A percentile compares a stretch with the other conserved stretches of the same genome.
Conservation (phyloP, 2,113 vertebrate genomes). For the Vicugna pacos region DNA sequence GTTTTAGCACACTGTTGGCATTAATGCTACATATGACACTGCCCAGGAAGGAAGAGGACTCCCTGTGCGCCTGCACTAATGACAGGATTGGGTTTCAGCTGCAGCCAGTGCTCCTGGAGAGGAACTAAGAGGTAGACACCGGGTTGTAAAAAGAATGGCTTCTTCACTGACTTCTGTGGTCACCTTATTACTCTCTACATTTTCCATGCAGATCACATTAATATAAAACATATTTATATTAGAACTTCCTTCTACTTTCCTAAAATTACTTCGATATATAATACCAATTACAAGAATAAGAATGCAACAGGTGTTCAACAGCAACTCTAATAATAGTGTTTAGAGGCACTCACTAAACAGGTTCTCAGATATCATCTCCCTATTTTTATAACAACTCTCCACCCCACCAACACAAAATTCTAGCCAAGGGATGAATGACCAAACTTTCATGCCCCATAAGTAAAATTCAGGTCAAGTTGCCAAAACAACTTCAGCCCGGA, state of each 20-base stretch:
- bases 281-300: background rate
- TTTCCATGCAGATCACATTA: conserved; percentile 13
- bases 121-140: conserved; percentile 33
- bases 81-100: background rate
- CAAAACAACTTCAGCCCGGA: background rate
- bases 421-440: background rate
- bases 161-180: conserved; percentile 62
- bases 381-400: background rate
- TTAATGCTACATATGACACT: background rate
- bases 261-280: background rate
- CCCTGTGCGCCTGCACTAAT: background rate
- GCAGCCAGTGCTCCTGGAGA: conserved; percentile 22
- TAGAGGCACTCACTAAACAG: conserved; percentile 10
- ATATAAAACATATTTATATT: background rate
- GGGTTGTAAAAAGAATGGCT: conserved; percentile 67
- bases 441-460: background rate
- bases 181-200: conserved; percentile 35
- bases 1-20: background rate
- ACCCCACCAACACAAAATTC: background rate
- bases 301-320: background rate
- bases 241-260: conserved; percentile 35
- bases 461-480: background rate
- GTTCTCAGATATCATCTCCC: background rate
- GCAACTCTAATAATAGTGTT: background rate
- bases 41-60: background rate